Evolutionary conservation across 2,888 invertebrate genomes (phyloP), one percentile per base, ranked within the genome.

Genomic region (Metacarcinus magister): DNA sequence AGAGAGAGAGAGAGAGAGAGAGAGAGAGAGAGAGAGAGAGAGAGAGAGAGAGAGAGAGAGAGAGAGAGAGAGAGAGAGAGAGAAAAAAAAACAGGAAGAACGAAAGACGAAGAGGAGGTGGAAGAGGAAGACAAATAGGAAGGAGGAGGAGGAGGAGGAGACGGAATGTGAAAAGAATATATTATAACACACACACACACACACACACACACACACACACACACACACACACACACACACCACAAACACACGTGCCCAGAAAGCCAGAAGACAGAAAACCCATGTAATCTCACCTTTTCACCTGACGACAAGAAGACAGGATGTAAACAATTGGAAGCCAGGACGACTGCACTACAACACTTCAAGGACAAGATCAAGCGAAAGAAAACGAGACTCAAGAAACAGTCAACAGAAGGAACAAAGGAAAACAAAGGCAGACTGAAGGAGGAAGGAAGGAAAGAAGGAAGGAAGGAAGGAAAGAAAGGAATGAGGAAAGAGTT

Each of bases 191-290:
- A 67, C 67, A 67, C 19, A 67, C 67, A 67, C 67, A 67, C 67
- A 67, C 67, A 67, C 67, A 67, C 67, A 67, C 67, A 67, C 67
- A 67, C 67, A 67, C 67, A 67, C 67, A 67, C 67, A 67, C 67
- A 67, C 67, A 67, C 67, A 67, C 67, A 67, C 67, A 67, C 67
- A 67, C 67, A 67, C 67, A 67, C 67, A n/a, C 67, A 67, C 3
- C 54, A 54, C 54, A 54, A 16, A 10, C 67, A 67, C 19, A 67
- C 67, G 67, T 67, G 67, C 67, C 67, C n/a, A n/a, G 67, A 19
- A 67, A 67, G 23, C 23, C 67, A 67, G 5, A 67, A 16, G 4
- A 16, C 23, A 67, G 19, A 67, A 67, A 1, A 23, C 7, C 19
- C 19, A 67, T 67, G n/a, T 16, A 48, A 48, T 23, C 67, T 67